Percentiles rank a stretch among this genome's conserved stretches.
Evolutionary conservation across 37 sponge, comb jelly and placozoan genomes (phyloP).

Genomic region (Aplysina aerophoba): DNA sequence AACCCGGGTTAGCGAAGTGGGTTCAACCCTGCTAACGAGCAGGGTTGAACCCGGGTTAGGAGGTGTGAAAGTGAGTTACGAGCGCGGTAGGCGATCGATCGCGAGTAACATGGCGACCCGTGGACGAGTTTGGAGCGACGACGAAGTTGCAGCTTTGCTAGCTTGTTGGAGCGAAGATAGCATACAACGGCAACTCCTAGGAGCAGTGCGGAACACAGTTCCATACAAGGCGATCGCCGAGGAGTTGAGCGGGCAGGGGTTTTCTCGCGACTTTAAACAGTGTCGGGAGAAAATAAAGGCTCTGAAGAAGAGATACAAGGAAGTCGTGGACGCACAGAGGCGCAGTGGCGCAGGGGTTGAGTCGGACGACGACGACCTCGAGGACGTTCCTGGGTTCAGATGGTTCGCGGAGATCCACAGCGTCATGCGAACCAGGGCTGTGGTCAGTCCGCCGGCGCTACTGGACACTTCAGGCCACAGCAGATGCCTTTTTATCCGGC

Average conservation of each 20-base stretch:
- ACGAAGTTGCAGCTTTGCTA: slow-evolving; percentile 18
- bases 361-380: neutral
- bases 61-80: no score
- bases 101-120: slow-evolving; percentile 7
- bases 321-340: slow-evolving; percentile 12
- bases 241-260: neutral
- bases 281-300: slow-evolving; percentile 30
- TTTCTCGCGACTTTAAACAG: slow-evolving; percentile 13
- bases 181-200: slow-evolving; percentile 8
- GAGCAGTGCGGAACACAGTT: neutral
- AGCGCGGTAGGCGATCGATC: no score
- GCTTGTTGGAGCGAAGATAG: slow-evolving; percentile 19
- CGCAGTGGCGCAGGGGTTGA: slow-evolving; percentile 10
- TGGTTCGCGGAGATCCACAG: neutral
- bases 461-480: neutral
- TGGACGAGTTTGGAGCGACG: slow-evolving; percentile 27
- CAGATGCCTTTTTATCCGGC: no score
- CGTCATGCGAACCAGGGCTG: slow-evolving; percentile 6
- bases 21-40: neutral
- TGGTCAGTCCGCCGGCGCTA: neutral
- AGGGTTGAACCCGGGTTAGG: slow-evolving; percentile 32
- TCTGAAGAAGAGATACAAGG: slow-evolving; percentile 32
- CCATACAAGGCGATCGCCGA: slow-evolving; percentile 5
- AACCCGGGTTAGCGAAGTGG: slow-evolving; percentile 23
- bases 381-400: neutral